These are phyloP conservation scores for Schizotus pectinicornis DNA, from an alignment of 2,888 invertebrate species.

Conservation along the genomic window DNA sequence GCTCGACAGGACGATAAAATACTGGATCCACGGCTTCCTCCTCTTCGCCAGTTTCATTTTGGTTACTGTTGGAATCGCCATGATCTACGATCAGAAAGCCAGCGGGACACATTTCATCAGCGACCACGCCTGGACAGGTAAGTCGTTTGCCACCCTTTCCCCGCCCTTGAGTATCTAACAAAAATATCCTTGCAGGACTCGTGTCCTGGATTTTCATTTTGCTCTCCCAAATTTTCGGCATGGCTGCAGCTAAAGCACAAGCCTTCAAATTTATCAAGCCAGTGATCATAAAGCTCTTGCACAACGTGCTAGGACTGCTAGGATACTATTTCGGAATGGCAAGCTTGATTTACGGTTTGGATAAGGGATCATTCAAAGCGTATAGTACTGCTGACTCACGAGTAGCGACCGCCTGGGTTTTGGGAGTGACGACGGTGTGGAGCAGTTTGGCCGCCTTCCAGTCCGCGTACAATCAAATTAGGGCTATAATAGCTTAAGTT, in stretches of 20 bases:
- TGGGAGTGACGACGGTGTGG: conserved; percentile 32
- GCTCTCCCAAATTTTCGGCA: conserved; percentile 14
- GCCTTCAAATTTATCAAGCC: conserved; percentile 1
- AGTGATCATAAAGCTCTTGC: too few species aligned
- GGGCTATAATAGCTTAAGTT: background rate
- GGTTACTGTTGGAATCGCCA: conserved; percentile 39
- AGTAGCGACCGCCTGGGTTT: conserved; percentile 11
- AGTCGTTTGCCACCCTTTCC: background rate
- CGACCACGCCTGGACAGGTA: conserved; percentile 42
- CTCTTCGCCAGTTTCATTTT: conserved; percentile 35
- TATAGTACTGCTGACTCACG: conserved; percentile 5
- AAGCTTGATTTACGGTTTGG: conserved; percentile 12
- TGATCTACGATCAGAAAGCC: conserved; percentile 29
- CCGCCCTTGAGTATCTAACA: too few species aligned
- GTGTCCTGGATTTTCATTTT: conserved; percentile 20
- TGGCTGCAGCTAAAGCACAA: conserved; percentile 13
- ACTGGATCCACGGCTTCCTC: conserved; percentile 42
- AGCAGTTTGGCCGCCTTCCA: conserved; percentile 31
- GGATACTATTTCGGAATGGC: background rate
- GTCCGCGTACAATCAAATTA: conserved; percentile 31
- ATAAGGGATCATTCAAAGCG: background rate
- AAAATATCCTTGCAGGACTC: background rate
- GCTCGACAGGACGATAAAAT: conserved; percentile 38
- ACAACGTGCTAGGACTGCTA: too few species aligned
- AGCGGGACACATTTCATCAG: conserved; percentile 36